These are phyloP conservation scores for Drosophila ercepeae DNA, from an alignment of 1,140 invertebrate genomes.

Conservation along the genomic window DNA sequence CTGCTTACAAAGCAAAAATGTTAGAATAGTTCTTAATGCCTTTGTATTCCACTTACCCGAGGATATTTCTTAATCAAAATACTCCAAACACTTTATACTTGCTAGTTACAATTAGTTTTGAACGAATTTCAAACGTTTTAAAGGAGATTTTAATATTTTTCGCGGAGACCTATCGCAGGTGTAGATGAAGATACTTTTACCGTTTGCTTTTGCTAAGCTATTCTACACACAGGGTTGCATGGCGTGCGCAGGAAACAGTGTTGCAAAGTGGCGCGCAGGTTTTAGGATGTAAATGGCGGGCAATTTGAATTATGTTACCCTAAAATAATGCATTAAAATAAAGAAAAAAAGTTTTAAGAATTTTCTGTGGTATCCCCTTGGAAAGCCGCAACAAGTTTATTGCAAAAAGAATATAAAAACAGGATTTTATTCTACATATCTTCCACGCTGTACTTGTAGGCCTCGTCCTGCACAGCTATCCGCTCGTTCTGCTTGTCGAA, in stretches of 20 bases:
- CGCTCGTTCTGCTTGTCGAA: conserved; percentile 91
- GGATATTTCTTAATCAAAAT: not conserved
- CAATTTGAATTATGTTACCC: conserved; percentile 1
- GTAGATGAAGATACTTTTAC: conserved; percentile 54
- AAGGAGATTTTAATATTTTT: conserved; percentile 22
- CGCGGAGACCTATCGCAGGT: conserved; percentile 56
- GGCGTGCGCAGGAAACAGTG: conserved; percentile 25
- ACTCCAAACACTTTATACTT: not conserved
- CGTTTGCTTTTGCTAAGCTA: conserved; percentile 69
- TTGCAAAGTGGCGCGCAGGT: conserved; percentile 4
- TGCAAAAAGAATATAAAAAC: not conserved
- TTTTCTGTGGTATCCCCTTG: too few relatives aligned
- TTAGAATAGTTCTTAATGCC: conserved; percentile 4
- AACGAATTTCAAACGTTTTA: conserved; percentile 14
- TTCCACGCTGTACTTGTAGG: conserved; percentile 97
- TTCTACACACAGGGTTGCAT: conserved; percentile 77
- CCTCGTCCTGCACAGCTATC: conserved; percentile 92
- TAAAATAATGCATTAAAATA: too few relatives aligned
- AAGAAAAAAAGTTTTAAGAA: too few relatives aligned
- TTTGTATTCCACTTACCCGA: conserved; percentile 40
- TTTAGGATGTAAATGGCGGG: not conserved
- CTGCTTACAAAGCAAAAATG: conserved; percentile 26
- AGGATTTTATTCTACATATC: conserved; percentile 93
- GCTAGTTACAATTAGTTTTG: not conserved
- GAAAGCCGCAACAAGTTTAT: not conserved